Evolutionary conservation across 2,888 invertebrate species (phyloP).

Genomic region (Latheticus oryzae): DNA sequence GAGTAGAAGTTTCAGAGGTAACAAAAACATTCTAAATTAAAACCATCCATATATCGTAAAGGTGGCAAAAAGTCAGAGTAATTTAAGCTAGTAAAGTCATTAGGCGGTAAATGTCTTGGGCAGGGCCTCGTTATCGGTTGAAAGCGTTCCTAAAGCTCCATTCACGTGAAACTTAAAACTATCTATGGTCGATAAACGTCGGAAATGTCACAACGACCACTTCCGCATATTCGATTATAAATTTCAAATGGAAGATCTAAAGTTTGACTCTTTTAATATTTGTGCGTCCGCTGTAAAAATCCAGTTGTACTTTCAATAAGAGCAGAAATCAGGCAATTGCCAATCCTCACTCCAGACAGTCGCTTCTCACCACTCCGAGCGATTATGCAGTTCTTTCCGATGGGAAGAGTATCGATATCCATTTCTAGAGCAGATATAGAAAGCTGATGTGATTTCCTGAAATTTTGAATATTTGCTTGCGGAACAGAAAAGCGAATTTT

Average conservation of each 20-base stretch:
- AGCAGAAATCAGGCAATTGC: slow-evolving; percentile 62
- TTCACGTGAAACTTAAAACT: slow-evolving; percentile 29
- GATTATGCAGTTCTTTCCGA: slow-evolving; percentile 55
- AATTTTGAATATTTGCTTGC: slow-evolving; percentile 31
- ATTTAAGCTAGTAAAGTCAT: slow-evolving; percentile 57
- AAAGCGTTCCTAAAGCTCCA: slow-evolving; percentile 47
- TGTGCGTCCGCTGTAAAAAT: slow-evolving; percentile 47
- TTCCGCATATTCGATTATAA: slow-evolving; percentile 5
- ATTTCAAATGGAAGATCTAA: slow-evolving; percentile 16
- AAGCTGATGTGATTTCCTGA: slow-evolving; percentile 39
- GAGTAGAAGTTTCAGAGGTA: slow-evolving; percentile 20
- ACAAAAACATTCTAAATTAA: slow-evolving; percentile 46
- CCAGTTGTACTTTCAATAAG: slow-evolving; percentile 61
- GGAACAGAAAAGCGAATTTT: slow-evolving; percentile 11
- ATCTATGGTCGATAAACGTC: slow-evolving; percentile 7
- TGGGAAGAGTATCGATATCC: slow-evolving; percentile 49
- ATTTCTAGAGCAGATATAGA: slow-evolving; percentile 41
- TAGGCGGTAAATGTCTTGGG: slow-evolving; percentile 55
- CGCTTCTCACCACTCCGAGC: slow-evolving; percentile 46
- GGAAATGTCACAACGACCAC: not conserved
- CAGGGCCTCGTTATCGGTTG: slow-evolving; percentile 55
- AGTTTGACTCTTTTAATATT: slow-evolving; percentile 36
- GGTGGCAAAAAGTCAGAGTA: slow-evolving; percentile 51
- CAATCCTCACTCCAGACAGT: slow-evolving; percentile 60
- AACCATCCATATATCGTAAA: slow-evolving; percentile 44